Evolutionary conservation across 1,140 invertebrate species (phyloP), one percentile per base, ranked within the genome.

Genomic region (Orussus abietinus): DNA sequence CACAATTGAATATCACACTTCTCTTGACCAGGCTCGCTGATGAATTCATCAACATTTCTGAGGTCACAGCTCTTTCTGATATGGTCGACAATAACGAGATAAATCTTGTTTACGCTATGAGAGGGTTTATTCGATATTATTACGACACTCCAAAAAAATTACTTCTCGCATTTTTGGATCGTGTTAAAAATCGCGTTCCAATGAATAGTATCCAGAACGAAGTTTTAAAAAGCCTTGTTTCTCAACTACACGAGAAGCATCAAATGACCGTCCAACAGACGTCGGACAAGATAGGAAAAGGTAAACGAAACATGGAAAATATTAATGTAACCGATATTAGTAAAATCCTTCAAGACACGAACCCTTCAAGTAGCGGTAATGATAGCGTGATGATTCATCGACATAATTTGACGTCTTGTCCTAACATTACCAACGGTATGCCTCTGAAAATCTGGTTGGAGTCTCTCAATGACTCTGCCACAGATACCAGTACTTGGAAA

Each of bases 51-150:
- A 36, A 28, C 10, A 46, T 43, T 33, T 28, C 42, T 2, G 34
- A 47, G 10, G 34, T 47, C 6, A 19, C 30, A 9, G 6, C 3
- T 7, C 45, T 51, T 9, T 14, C 33, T 7, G n/a, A 26, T 4
- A 22, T 51, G 20, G 18, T 51, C 13, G 10, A 18, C 7, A 36
- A 41, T 19, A 25, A 28, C 1, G 39, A 17, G 4, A 30, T 51
- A 15, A 38, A 35, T 38, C 17, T 47, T 1, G 14, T 25, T n/a
- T 51, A 47, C 13, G 45, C 44, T 0, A n/a, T 51, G 11, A 51
- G 47, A 34, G 45, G 49, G 13, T 51, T 51, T 18, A 28, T 44
- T 21, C 41, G 49, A n/a, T 47, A 45, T 33, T 45, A 39, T 12
- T 51, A 47, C 15, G 30, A 47, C 17, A 38, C 38, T 9, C 45